phyloP scores from a whole-genome alignment of 1,140 invertebrate genomes.

The Helicoverpa zea region DNA sequence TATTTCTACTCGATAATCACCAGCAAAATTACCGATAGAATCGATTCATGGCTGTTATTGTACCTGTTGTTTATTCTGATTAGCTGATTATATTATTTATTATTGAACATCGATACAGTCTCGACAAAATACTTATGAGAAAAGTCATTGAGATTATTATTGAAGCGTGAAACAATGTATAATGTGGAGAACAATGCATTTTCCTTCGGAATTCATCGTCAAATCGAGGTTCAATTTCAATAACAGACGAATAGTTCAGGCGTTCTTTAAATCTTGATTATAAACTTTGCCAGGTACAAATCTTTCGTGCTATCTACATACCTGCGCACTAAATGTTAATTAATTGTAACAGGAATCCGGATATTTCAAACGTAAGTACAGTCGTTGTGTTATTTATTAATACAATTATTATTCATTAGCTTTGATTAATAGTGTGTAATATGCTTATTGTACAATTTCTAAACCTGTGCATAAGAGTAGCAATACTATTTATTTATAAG shows the following conservation, averaged over 20 bases:
- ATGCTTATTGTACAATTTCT: background rate
- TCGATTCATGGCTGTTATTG: background rate
- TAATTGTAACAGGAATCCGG: too few species aligned
- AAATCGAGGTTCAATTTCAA: slow-evolving; percentile 49
- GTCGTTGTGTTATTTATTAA: background rate
- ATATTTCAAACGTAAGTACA: slow-evolving; percentile 9
- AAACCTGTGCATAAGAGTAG: background rate
- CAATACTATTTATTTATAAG: background rate
- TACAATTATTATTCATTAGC: background rate
- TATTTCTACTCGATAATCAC: background rate
- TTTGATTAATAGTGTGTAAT: background rate
- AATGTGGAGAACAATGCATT: background rate
- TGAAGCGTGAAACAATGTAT: background rate
- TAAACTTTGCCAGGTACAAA: too few species aligned
- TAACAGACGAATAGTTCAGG: background rate
- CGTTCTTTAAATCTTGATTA: background rate
- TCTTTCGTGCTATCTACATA: too few species aligned
- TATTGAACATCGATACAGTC: background rate
- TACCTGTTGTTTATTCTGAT: background rate
- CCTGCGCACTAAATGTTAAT: too few species aligned
- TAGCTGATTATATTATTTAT: background rate
- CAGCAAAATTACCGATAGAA: background rate
- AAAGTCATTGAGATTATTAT: background rate
- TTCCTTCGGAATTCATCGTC: slow-evolving; percentile 24
- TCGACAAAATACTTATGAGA: background rate